These are phyloP conservation scores for Drosophila acutilabella DNA, from an alignment of 2,888 invertebrate genomes.

Conservation along the genomic window DNA sequence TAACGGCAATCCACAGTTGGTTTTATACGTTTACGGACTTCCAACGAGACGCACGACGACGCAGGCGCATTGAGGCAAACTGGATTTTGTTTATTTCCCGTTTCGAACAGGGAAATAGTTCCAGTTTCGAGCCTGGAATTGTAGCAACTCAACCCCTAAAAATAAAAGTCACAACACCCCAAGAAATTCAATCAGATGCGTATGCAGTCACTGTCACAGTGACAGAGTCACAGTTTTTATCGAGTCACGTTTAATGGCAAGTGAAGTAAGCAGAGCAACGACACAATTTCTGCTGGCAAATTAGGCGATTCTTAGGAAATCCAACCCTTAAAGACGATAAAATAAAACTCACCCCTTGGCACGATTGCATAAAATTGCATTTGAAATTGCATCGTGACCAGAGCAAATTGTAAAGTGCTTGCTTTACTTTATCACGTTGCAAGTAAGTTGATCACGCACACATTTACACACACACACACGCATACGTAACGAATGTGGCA, in stretches of 20 bases:
- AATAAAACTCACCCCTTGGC: constrained; percentile 48
- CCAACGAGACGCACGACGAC: constrained; percentile 32
- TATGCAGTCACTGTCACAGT: constrained; percentile 44
- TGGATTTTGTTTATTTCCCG: constrained; percentile 76
- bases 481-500: constrained; percentile 26
- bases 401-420: constrained; percentile 66
- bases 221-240: constrained; percentile 24
- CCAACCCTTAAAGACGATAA: constrained; percentile 24
- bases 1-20: constrained; percentile 70
- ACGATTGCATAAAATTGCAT: constrained; percentile 73
- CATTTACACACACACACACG: background rate
- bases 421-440: constrained; percentile 59
- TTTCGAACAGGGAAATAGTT: constrained; percentile 50
- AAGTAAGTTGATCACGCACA: constrained; percentile 8
- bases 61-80: constrained; percentile 51
- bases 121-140: constrained; percentile 49
- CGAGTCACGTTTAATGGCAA: constrained; percentile 68
- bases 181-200: constrained; percentile 53
- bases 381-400: constrained; percentile 76
- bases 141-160: constrained; percentile 36
- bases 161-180: constrained; percentile 31
- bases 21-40: constrained; percentile 38
- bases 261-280: constrained; percentile 52
- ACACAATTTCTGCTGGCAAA: constrained; percentile 53
- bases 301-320: constrained; percentile 23